A percentile compares a stretch with the other conserved stretches of the same genome.
Evolutionary conservation across 2,888 invertebrate genomes (phyloP).

Genomic region (Zaprionus obscuricornis): DNA sequence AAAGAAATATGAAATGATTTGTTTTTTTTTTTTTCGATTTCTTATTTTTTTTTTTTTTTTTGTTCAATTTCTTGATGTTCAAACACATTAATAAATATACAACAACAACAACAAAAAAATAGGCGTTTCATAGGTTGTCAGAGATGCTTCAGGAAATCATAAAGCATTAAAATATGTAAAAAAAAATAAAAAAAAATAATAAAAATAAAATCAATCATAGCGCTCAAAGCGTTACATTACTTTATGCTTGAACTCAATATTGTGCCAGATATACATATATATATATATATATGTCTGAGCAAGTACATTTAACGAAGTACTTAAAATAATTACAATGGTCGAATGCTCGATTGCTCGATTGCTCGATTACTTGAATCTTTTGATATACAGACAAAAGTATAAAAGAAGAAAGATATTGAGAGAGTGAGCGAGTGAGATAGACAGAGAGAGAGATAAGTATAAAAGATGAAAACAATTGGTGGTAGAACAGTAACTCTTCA

Average conservation of each 20-base stretch:
- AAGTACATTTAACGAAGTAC: too few relatives aligned
- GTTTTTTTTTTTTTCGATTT: too few relatives aligned
- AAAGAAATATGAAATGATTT: slow-evolving; percentile 43
- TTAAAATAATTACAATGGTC: too few relatives aligned
- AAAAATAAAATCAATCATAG: slow-evolving; percentile 70
- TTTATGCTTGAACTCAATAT: too few relatives aligned
- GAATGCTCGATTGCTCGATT: too few relatives aligned
- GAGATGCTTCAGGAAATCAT: slow-evolving; percentile 58
- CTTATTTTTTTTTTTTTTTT: slow-evolving; percentile 23
- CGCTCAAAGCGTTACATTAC: slow-evolving; percentile 48
- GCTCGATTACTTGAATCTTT: too few relatives aligned
- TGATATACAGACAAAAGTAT: too few relatives aligned
- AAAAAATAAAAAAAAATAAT: slow-evolving; percentile 11
- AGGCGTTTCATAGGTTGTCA: slow-evolving; percentile 65
- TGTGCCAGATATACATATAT: slow-evolving; percentile 20
- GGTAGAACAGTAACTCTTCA: slow-evolving; percentile 15
- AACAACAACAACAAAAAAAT: too few relatives aligned
- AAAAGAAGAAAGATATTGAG: slow-evolving; percentile 29
- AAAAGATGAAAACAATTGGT: background rate
- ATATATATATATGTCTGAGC: slow-evolving; percentile 19
- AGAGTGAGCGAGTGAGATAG: background rate
- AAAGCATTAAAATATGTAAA: slow-evolving; percentile 41
- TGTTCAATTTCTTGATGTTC: slow-evolving; percentile 50
- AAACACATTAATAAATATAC: slow-evolving; percentile 76
- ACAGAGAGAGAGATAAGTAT: too few relatives aligned